A percentile compares a stretch with the other conserved stretches of the same genome.
Conservation (phyloP, 2,113 vertebrate species). For the Hydrochoerus hydrochaeris region DNA sequence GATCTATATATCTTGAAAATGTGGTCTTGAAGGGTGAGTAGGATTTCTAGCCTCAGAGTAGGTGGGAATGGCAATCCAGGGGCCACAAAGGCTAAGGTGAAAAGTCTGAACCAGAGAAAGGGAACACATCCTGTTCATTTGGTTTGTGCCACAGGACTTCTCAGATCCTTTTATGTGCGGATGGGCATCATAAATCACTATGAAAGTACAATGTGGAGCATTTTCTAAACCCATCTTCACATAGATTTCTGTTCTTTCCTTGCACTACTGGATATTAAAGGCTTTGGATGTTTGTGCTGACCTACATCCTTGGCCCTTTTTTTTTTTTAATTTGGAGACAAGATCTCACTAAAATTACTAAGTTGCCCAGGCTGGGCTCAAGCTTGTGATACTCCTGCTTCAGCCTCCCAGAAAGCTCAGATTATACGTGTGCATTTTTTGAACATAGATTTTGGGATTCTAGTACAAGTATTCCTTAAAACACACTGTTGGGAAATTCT, state of each 20-base stretch:
- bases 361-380: not conserved
- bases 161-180: not conserved
- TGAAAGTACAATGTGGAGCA: not conserved
- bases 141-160: not conserved
- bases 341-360: not conserved
- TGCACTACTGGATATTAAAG: not conserved
- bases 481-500: conserved; percentile 18
- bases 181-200: not conserved
- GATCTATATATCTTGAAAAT: conserved; percentile 18
- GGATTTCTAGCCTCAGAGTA: not conserved
- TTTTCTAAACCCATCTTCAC: not conserved
- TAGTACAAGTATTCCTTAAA: not conserved
- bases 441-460: not conserved
- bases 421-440: not conserved
- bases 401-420: not conserved
- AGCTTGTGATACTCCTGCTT: not conserved
- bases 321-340: not conserved
- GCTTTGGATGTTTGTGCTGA: not conserved
- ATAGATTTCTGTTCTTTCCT: not conserved
- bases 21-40: not conserved
- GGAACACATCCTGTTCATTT: not conserved
- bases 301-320: not conserved
- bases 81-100: not conserved
- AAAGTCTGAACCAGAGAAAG: not conserved
- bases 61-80: not conserved